Conservation (phyloP, 2,113 vertebrate genomes). For the Xiphorhynchus elegans region DNA sequence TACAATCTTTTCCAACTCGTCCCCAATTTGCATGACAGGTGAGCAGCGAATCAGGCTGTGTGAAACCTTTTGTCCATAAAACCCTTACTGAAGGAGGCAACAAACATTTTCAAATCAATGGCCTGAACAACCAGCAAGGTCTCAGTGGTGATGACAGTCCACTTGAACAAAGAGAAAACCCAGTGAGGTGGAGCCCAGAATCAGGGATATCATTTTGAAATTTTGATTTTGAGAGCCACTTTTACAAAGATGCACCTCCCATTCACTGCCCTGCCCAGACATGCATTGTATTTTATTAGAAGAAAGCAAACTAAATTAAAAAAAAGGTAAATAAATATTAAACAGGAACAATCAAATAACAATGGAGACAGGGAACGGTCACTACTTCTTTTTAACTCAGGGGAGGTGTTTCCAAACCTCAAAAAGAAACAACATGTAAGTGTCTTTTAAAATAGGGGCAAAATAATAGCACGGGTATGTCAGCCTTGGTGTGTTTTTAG, state of each 20-base stretch:
- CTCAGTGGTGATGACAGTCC: not conserved
- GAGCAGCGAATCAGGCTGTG: not conserved
- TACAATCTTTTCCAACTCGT: not conserved
- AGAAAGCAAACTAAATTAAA: not conserved
- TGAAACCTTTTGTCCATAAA: not conserved
- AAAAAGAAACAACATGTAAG: not conserved
- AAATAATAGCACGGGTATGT: fast-evolving
- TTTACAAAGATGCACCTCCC: not conserved
- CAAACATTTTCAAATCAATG: not conserved
- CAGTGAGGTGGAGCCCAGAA: not conserved
- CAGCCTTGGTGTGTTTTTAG: not conserved
- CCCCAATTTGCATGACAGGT: not conserved
- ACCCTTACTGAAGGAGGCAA: not conserved
- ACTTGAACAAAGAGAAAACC: not conserved
- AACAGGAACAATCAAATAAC: not conserved
- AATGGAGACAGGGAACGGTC: not conserved
- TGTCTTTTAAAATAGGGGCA: not conserved
- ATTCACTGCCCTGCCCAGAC: not conserved
- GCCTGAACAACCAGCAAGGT: not conserved
- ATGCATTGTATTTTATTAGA: not conserved
- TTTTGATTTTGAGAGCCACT: not conserved
- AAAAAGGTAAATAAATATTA: not conserved
- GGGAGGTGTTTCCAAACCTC: not conserved
- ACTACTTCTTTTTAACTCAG: not conserved
- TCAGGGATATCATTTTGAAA: not conserved